These are phyloP conservation scores for Idaea biselata DNA, from an alignment of 2,888 invertebrate species.

Conservation along the genomic window DNA sequence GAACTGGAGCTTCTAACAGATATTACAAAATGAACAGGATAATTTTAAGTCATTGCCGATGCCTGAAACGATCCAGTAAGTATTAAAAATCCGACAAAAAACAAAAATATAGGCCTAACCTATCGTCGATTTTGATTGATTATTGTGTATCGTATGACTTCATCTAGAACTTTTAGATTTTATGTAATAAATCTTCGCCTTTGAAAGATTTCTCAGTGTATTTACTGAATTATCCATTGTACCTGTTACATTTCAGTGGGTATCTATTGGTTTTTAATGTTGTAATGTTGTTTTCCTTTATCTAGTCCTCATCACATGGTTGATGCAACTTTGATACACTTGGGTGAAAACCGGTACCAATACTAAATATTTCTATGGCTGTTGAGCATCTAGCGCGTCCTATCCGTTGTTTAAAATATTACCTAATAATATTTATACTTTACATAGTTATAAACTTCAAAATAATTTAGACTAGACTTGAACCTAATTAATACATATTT, in stretches of 20 bases:
- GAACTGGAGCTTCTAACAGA: slow-evolving; percentile 33
- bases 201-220: background rate
- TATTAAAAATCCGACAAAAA: slow-evolving; percentile 19
- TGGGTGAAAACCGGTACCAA: background rate
- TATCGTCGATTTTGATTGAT: slow-evolving; percentile 57
- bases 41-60: slow-evolving; percentile 62
- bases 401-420: background rate
- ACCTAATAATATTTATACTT: too few species aligned
- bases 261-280: background rate
- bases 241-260: slow-evolving; percentile 19
- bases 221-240: slow-evolving; percentile 22
- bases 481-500: too few species aligned
- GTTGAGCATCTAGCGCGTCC: background rate
- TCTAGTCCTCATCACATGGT: slow-evolving; percentile 32
- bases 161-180: slow-evolving; percentile 38
- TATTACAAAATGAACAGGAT: slow-evolving; percentile 66
- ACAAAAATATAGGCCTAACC: slow-evolving; percentile 39
- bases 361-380: background rate
- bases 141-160: slow-evolving; percentile 48
- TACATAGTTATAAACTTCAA: background rate
- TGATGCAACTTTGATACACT: slow-evolving; percentile 30
- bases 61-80: slow-evolving; percentile 69
- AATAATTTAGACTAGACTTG: background rate
- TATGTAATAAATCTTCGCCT: slow-evolving; percentile 29
- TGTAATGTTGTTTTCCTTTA: slow-evolving; percentile 13